phyloP scores from a whole-genome alignment of 2,113 vertebrate species.

The Genyomyrus donnyi region DNA sequence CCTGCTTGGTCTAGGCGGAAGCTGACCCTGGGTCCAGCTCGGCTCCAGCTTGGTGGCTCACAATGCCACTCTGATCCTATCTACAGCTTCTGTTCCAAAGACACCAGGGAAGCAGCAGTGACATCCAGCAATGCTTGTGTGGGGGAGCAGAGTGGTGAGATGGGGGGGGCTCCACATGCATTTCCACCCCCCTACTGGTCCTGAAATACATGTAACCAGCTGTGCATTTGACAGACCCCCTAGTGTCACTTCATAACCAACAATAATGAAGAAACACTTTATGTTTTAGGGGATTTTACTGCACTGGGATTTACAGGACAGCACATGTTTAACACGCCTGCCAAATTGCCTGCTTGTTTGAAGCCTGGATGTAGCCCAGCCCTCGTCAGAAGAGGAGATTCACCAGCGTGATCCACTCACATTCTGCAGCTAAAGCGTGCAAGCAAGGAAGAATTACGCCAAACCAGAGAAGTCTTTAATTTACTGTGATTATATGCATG shows the following conservation, averaged over 20 bases:
- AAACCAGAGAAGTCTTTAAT: neutral
- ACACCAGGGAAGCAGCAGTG: neutral
- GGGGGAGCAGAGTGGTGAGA: neutral
- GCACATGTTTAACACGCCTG: neutral
- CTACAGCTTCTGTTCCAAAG: neutral
- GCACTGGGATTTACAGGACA: neutral
- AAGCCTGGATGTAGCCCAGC: neutral
- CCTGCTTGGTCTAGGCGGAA: neutral
- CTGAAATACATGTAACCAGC: neutral
- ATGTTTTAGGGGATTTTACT: neutral
- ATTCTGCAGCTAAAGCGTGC: neutral
- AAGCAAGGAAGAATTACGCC: neutral
- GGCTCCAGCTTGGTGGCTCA: neutral
- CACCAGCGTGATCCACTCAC: neutral
- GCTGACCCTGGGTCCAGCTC: neutral
- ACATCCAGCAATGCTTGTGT: neutral
- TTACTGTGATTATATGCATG: neutral
- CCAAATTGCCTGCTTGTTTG: neutral
- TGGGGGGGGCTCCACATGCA: neutral
- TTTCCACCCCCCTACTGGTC: neutral
- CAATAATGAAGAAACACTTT: neutral
- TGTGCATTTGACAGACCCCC: neutral
- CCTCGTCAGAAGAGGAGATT: neutral
- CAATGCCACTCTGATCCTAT: neutral
- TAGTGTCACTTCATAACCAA: neutral